phyloP scores from a whole-genome alignment of 2,888 invertebrate species.

The Pheosia gnoma region DNA sequence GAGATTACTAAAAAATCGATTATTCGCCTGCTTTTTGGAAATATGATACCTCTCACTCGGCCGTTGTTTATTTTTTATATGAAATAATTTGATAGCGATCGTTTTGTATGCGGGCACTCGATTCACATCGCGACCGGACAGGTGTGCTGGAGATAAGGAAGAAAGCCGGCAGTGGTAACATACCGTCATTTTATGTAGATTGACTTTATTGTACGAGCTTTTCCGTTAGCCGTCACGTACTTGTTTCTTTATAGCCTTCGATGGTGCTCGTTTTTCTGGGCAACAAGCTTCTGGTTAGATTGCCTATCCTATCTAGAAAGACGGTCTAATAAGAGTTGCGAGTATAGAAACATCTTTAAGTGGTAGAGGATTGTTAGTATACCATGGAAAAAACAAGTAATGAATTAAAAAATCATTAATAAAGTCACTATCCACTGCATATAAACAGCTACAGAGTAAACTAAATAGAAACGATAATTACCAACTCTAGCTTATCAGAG shows the following conservation, averaged over 20 bases:
- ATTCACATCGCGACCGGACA: constrained; percentile 44
- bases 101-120: constrained; percentile 33
- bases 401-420: too few species aligned
- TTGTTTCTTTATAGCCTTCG: constrained; percentile 25
- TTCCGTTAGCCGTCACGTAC: constrained; percentile 20
- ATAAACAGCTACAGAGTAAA: too few species aligned
- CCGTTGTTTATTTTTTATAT: constrained; percentile 28
- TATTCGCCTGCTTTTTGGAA: constrained; percentile 26
- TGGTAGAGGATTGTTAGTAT: too few species aligned
- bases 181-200: constrained; percentile 54
- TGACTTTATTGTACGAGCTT: constrained; percentile 36
- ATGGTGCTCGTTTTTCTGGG: constrained; percentile 8
- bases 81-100: constrained; percentile 32
- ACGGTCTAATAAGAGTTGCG: neutral
- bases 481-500: too few species aligned
- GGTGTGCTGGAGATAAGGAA: constrained; percentile 47
- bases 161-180: constrained; percentile 52
- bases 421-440: too few species aligned
- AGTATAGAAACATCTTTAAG: too few species aligned
- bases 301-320: neutral
- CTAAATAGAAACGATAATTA: too few species aligned
- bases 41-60: constrained; percentile 23
- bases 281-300: constrained; percentile 8
- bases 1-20: constrained; percentile 39
- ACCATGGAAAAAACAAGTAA: too few species aligned